These are phyloP conservation scores for Bolinopsis microptera DNA, from an alignment of 37 sponge, comb jelly and placozoan genomes.

Conservation along the genomic window DNA sequence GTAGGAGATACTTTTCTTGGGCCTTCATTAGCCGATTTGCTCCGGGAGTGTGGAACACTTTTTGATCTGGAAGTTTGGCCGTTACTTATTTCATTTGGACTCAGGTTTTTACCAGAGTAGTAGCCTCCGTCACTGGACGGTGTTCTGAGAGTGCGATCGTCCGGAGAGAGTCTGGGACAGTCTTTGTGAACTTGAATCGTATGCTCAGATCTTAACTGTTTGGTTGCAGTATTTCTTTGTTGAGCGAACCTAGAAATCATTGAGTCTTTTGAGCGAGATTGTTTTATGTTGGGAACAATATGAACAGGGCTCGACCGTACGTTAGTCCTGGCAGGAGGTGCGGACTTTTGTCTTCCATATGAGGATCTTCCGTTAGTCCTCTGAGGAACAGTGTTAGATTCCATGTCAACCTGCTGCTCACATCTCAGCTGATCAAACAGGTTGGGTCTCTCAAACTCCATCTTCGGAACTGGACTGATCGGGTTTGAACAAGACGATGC, in stretches of 20 bases:
- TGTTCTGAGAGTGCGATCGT: neutral
- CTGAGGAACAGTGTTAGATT: neutral
- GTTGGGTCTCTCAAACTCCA: constrained; percentile 59
- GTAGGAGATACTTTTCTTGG: neutral
- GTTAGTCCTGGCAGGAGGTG: neutral
- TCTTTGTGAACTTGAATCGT: neutral
- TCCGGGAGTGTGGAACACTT: neutral
- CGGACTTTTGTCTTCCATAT: neutral
- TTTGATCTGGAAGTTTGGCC: neutral
- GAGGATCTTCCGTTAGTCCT: neutral
- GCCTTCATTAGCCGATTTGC: neutral
- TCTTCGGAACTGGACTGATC: constrained; percentile 5
- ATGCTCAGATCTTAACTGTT: neutral
- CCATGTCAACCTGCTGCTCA: neutral
- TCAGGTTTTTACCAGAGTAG: neutral
- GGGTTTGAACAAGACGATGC: neutral
- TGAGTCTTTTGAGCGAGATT: neutral
- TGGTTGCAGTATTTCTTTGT: neutral
- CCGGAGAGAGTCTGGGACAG: neutral
- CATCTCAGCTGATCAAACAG: constrained; percentile 56
- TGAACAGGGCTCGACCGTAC: neutral
- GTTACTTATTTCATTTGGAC: neutral
- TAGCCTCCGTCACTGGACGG: neutral
- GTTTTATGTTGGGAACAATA: neutral
- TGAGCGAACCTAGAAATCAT: neutral